Evolutionary conservation across 2,888 invertebrate genomes (phyloP), one percentile per base, ranked within the genome.

Genomic region (Chymomyza caudatula): DNA sequence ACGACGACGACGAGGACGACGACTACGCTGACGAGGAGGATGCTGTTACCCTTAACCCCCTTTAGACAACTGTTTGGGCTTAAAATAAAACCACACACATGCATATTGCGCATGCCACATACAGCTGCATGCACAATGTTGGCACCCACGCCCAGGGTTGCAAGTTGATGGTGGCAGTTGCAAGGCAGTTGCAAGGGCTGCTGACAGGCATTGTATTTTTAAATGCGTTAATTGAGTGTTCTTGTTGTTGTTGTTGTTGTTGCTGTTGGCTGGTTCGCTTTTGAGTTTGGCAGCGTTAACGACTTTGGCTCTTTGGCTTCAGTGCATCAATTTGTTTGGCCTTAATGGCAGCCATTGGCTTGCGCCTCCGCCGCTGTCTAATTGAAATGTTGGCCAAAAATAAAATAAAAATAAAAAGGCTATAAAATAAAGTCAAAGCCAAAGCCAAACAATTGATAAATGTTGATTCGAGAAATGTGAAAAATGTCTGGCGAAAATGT

Each of bases 171-270:
- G 11, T 37, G 29, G 29, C 29, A 37, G 29, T 11, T 4, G 11
- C 29, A 47, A n/a, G 15, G 42, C 17, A 23, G 49, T 15, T 51
- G 47, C 42, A 51, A 52, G 71, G 62, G 72, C 60, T 62, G 71
- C 54, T 65, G 71, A 23, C 54, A 65, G 68, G 61, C 74, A 76
- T 76, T 80, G 69, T 76, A 67, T 66, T 84, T 71, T 84, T 71
- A 84, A 86, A 86, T 78, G 78, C 81, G 84, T 82, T 82, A 82
- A 82, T 82, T 82, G 85, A 82, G 86, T 84, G 81, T 71, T 70
- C 51, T 11, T 51, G 19, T 51, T 0, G 8, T 51, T 20, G 19
- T 20, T 51, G 19, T 51, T 51, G 19, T 51, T 51, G 20, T 11
- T 1, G 17, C 11, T 51, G 49, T 68, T 55, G 43, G 56, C 15